Conservation (phyloP, 2,888 invertebrate genomes). For the Palloptera scutellata region DNA sequence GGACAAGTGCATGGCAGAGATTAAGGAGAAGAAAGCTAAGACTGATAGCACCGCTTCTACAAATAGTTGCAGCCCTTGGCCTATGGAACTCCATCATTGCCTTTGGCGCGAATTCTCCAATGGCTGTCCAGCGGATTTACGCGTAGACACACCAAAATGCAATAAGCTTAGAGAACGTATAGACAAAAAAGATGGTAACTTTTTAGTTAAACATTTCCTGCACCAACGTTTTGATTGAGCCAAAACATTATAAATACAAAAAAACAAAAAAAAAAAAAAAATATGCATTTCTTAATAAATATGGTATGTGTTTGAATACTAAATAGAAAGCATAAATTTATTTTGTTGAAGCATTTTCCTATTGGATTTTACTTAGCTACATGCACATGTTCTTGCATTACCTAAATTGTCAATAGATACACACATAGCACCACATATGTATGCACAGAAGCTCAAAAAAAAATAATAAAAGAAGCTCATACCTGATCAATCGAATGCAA, state of each 20-base stretch:
- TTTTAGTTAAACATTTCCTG: conserved; percentile 40
- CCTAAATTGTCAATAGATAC: too few relatives aligned
- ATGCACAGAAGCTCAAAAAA: too few relatives aligned
- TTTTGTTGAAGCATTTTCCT: too few relatives aligned
- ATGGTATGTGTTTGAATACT: too few relatives aligned
- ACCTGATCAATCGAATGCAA: conserved; percentile 18
- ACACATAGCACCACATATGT: too few relatives aligned
- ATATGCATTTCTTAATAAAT: too few relatives aligned
- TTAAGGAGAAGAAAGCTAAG: conserved; percentile 27
- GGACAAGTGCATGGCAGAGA: conserved; percentile 43
- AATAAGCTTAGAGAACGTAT: conserved; percentile 45
- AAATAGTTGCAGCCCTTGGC: conserved; percentile 40
- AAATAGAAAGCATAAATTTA: too few relatives aligned
- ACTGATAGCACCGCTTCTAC: neutral
- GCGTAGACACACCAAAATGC: conserved; percentile 42
- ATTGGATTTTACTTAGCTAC: too few relatives aligned
- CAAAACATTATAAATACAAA: too few relatives aligned
- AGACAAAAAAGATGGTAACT: conserved; percentile 36
- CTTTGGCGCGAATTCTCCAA: conserved; percentile 44
- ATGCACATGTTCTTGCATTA: too few relatives aligned
- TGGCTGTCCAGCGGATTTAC: conserved; percentile 47
- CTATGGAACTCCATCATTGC: conserved; percentile 45
- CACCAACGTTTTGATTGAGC: conserved; percentile 27
- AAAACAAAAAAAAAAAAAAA: too few relatives aligned
- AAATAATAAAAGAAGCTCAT: too few relatives aligned